Base-by-base conservation (phyloP, 2,888 invertebrate genomes). In the Patella depressa region DNA sequence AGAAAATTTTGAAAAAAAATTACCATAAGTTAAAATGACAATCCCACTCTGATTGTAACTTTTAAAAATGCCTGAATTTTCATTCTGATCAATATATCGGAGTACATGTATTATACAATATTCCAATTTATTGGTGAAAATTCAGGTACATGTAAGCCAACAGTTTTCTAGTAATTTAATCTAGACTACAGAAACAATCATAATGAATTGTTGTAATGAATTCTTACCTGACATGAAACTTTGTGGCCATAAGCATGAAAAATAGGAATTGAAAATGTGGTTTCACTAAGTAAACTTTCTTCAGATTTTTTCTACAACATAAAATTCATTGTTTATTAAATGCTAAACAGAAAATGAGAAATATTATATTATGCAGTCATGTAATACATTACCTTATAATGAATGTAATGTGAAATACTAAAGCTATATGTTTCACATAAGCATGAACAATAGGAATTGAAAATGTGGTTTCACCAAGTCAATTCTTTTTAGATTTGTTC, bases 371-470 rank as follows among this genome's bases (percentile, higher is more conserved):
- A 5, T n/a, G 15, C 5, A 9, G 19, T 59, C 19, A 59, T 14
- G 19, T 15, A 5, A 29, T 29, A 29, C 29, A 29, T 29, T 29
- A 29, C 29, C 29, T 29, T 29, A 29, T 29, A 29, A 29, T 29
- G 29, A 29, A 29, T 29, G 29, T 29, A 29, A 29, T 29, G 29
- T 29, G 29, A 29, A 29, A 29, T 29, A 29, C 29, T 29, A 29
- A 29, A 29, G 29, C 29, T 29, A 29, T 29, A 29, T 29, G 29
- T 29, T 29, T 29, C 29, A 29, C 59, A 17, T 59, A 59, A 59
- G 55, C 71, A 69, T 76, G 76, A 55, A 72, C 71, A 55, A 76
- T 71, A 19, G 76, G 57, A 19, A 76, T 54, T 7, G 59, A 29
- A 17, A 72, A 29, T 34, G 24, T 69, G n/a, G 71, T 55, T 29